Percentiles rank a stretch among this genome's conserved stretches.
Evolutionary conservation across 2,888 invertebrate genomes (phyloP).

Genomic region (Lagria hirta): DNA sequence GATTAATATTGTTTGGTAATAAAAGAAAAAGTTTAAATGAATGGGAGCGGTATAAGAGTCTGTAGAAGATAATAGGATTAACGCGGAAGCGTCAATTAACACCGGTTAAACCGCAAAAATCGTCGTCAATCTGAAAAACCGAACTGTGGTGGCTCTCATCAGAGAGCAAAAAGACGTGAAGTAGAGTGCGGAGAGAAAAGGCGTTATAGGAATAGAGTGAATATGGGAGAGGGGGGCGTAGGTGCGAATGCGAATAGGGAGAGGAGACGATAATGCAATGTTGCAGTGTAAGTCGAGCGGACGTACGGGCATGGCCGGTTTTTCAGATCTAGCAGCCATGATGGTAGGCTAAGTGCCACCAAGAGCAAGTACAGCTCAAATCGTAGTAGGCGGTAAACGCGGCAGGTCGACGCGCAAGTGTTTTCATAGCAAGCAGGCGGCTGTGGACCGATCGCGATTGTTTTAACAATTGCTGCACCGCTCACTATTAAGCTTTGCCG

Average conservation of each 20-base stretch:
- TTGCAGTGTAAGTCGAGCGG: conserved; percentile 45
- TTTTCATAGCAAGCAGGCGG: conserved; percentile 47
- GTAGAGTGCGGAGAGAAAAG: no score
- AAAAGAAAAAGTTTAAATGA: no score
- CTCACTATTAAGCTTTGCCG: conserved; percentile 38
- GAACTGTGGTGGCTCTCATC: no score
- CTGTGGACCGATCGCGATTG: conserved; percentile 42
- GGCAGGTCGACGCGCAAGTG: conserved; percentile 53
- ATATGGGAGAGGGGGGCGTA: conserved; percentile 15
- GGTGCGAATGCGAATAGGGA: conserved; percentile 36
- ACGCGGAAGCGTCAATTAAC: conserved; percentile 14
- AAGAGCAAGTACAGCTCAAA: conserved; percentile 48
- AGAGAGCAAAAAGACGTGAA: no score
- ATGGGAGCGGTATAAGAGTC: no score
- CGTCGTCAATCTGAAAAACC: no score
- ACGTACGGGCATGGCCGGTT: conserved; percentile 39
- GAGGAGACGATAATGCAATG: conserved; percentile 41
- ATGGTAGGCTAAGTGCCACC: conserved; percentile 48
- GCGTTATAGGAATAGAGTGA: neutral
- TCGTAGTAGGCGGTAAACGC: conserved; percentile 53
- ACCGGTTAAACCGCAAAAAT: conserved; percentile 19
- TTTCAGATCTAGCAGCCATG: conserved; percentile 47
- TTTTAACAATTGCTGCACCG: conserved; percentile 53
- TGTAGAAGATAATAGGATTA: neutral
- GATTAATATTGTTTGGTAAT: no score